These are phyloP conservation scores for Lepus europaeus DNA, from an alignment of 2,113 vertebrate genomes.

Conservation along the genomic window DNA sequence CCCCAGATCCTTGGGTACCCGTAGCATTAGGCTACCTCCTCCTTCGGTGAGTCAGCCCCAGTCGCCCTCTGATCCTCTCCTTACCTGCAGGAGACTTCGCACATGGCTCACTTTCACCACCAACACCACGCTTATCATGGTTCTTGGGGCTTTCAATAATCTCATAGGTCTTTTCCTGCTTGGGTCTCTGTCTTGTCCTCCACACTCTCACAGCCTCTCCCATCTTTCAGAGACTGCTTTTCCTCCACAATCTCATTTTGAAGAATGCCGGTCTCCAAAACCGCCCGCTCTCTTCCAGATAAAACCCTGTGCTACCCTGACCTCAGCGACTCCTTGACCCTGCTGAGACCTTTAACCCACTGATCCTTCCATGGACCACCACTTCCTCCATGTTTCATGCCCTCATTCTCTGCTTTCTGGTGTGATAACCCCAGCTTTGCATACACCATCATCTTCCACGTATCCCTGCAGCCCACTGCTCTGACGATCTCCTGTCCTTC, in stretches of 20 bases:
- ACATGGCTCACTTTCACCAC: background rate
- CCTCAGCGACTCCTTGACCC: background rate
- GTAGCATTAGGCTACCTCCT: fast-evolving
- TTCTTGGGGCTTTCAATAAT: background rate
- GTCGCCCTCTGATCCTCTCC: background rate
- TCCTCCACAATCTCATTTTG: background rate
- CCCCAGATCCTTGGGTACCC: background rate
- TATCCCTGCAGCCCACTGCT: background rate
- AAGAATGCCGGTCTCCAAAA: background rate
- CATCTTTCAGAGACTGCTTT: background rate
- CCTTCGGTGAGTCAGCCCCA: background rate
- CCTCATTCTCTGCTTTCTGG: background rate
- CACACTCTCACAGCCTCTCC: fast-evolving
- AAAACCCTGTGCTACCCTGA: background rate
- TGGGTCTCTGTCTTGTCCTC: background rate
- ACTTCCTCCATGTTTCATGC: background rate
- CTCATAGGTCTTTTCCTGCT: background rate
- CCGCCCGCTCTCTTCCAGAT: background rate
- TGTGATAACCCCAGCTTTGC: fast-evolving
- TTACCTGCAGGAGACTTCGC: background rate
- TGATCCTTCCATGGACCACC: background rate
- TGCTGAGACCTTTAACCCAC: background rate
- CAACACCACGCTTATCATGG: fast-evolving
- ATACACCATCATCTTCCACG: background rate
- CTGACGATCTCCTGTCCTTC: background rate